Base-by-base conservation (phyloP, 2,797 vertebrate genomes). In the Tokudaia muenninki region DNA sequence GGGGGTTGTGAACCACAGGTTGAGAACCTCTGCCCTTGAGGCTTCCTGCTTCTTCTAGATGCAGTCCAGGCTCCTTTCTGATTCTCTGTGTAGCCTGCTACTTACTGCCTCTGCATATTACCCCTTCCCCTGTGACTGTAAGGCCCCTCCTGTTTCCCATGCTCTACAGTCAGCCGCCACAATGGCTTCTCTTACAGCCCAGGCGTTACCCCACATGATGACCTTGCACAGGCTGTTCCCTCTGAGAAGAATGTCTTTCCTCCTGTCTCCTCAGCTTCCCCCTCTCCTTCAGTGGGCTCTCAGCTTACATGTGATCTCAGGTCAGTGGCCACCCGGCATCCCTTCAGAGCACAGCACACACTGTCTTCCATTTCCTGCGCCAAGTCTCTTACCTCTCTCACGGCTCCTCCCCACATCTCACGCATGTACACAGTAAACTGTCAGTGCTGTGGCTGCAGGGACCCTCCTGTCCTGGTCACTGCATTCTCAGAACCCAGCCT, bases 401-500 rank as follows among this genome's bases (percentile, higher is more conserved):
- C 47, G 29, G 41, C 31, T 8, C 5, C 1, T 52, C 55, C 21
- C 34, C n/a, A 8, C 0, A 37, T 4, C 57, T 16, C 1, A 19
- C 13, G 14, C 8, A 26, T 0, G 0, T 3, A 3, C 50, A 72
- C 2, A 37, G 29, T 22, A 6, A 80, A 41, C 67, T 2, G 0
- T 16, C 1, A 29, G 24, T 41, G 2, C 47, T 26, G 10, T 6
- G 52, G 41, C 37, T 29, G 41, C 24, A 24, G 77, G 7, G 55
- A 10, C 55, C 24, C 61, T 79, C 47, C 83, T 9, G 16, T 67
- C 65, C 74, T 50, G 57, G 17, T 19, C 57, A 57, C 13, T 31
- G 22, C 29, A 13, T 52, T 78, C 67, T 50, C 26, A 82, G 77
- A 17, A 61, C 16, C 50, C 26, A 55, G 67, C 87, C 16, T 26